Evolutionary conservation across 2,888 invertebrate genomes (phyloP), one percentile per base, ranked within the genome.

Genomic region (Rotaria magnacalcarata): DNA sequence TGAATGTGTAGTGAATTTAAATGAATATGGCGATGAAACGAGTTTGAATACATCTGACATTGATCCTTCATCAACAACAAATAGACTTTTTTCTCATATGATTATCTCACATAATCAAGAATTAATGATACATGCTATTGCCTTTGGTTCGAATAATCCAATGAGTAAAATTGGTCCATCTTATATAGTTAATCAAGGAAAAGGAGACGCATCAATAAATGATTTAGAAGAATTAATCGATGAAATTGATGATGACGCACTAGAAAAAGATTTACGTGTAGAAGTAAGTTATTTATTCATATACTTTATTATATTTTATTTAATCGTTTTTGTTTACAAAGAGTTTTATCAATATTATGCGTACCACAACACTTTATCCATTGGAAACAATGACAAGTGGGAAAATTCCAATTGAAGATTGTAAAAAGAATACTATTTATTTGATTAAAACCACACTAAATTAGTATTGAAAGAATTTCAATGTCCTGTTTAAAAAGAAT

Each of bases 181-280:
- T 24, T 80, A 47, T n/a, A 10, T 43, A 14, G 47, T 80, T 6
- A 80, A 14, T 21, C n/a, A 47, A 24, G 80, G 47, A 10, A 80
- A 47, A n/a, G 47, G 47, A 47, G 24, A 80, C 47, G 11, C 47
- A 14, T 47, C 47, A 5, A 24, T 43, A 0, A 47, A 80, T 80
- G 80, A 80, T 80, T n/a, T 47, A 47, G 80, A 80, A 47, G 80
- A 80, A n/a, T 47, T 80, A n/a, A 67, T 67, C 2, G 80, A 80
- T 80, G 80, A 80, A 47, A 47, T 80, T 11, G 80, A 80, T 80
- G 80, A 80, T n/a, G 80, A 80, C n/a, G 24, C 19, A 0, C n/a
- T 80, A n/a, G 80, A 80, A 80, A 80, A 80, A 80, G 80, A 80
- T 80, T 43, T 80, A 80, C 80, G 80, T 80, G 80, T 80, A n/a